Conservation (phyloP, 2,113 vertebrate species). For the Cettia cetti region DNA sequence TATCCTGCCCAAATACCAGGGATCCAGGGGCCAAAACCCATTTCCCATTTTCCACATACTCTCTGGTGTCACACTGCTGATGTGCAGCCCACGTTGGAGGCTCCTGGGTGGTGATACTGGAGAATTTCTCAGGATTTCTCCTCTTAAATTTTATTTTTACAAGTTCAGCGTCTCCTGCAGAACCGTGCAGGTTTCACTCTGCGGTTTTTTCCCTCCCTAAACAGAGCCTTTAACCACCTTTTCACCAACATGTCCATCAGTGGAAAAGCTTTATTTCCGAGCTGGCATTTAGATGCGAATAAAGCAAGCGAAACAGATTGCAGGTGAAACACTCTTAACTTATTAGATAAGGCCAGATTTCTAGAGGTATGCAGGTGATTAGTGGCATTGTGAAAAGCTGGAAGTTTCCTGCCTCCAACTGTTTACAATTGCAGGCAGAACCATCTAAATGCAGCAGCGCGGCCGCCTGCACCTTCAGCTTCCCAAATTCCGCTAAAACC, state of each 20-base stretch:
- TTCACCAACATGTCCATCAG: neutral
- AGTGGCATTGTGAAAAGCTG: neutral
- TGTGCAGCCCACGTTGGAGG: rapidly evolving
- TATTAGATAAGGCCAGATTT: neutral
- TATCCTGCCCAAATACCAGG: neutral
- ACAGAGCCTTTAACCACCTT: neutral
- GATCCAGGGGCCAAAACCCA: neutral
- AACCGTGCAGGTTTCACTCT: neutral
- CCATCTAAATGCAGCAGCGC: neutral
- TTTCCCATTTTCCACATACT: neutral
- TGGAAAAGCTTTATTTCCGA: neutral
- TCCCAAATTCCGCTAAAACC: slow-evolving; percentile 31
- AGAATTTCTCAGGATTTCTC: neutral
- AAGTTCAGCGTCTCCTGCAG: rapidly evolving
- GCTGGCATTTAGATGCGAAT: neutral
- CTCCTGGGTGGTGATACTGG: rapidly evolving
- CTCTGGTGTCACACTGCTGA: neutral
- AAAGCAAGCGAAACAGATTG: neutral
- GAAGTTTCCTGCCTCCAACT: slow-evolving; percentile 1
- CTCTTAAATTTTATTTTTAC: neutral
- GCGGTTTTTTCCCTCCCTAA: neutral
- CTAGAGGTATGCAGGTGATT: neutral
- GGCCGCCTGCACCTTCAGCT: neutral
- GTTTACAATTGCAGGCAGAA: neutral
- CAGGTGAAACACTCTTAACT: neutral